Conservation (phyloP, 2,888 invertebrate genomes). For the Neoaliturus tenellus region DNA sequence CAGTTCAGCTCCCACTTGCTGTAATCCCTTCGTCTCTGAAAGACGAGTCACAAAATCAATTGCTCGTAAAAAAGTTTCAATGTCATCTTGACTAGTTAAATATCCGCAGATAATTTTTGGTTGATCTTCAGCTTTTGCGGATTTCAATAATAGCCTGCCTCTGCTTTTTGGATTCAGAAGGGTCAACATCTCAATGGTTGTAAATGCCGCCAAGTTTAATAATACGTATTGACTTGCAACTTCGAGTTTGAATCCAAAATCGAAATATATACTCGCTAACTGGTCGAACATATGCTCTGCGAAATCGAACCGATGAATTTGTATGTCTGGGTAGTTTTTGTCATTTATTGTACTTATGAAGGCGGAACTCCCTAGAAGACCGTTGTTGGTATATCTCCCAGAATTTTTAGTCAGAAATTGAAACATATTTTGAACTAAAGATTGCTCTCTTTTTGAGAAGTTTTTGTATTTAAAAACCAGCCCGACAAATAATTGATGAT, state of each 20-base stretch:
- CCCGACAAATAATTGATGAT: conserved; percentile 59
- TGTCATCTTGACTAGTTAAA: conserved; percentile 12
- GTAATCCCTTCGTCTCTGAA: conserved; percentile 9
- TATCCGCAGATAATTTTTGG: conserved; percentile 36
- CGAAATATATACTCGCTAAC: conserved; percentile 49
- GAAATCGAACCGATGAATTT: conserved; percentile 1
- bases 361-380: conserved; percentile 6
- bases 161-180: conserved; percentile 39
- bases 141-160: conserved; percentile 23
- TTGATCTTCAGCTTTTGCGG: conserved; percentile 1
- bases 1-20: conserved; percentile 9
- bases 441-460: background rate
- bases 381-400: background rate
- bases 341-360: conserved; percentile 24
- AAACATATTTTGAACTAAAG: background rate
- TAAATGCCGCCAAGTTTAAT: background rate
- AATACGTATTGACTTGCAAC: background rate
- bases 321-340: conserved; percentile 30
- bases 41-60: conserved; percentile 26
- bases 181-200: background rate
- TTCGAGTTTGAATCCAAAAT: conserved; percentile 49
- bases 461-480: conserved; percentile 54
- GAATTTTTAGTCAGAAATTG: background rate
- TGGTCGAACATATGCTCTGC: conserved; percentile 20
- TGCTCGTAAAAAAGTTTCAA: background rate